Base-by-base conservation (phyloP, 2,888 invertebrate genomes). In the Antitype chi region DNA sequence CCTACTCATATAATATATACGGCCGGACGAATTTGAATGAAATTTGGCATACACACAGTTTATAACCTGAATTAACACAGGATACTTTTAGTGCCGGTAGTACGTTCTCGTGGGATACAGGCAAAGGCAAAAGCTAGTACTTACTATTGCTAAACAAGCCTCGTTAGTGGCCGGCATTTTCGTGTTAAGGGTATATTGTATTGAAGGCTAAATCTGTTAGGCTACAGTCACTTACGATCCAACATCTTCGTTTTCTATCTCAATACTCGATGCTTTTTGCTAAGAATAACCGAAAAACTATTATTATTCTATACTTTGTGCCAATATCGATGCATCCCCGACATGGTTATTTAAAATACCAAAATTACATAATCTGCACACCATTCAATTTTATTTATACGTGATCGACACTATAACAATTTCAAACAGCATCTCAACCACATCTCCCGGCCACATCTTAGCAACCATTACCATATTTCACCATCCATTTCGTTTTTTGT, bases 401-500 rank as follows among this genome's bases (percentile, higher is more conserved):
- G 55, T 70, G 81, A 62, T 67, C 66, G 57, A 28, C 32, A 43
- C 67, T 57, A 47, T 69, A 71, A 69, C 53, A 62, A 74, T 63
- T 78, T 68, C 52, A 69, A 71, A 60, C 32, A 49, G 25, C 53
- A 5, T 67, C 76, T 62, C 57, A 38, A 66, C 57, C 55, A 11
- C 60, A 69, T 38, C 55, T 69, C 32, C 32, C 25, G 25, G n/a
- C 5, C 25, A 47, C n/a, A 49, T 55, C 49, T 17, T 1, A 69
- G 13, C 57, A 59, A 59, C 66, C 49, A 81, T 77, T 76, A 72
- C 71, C 78, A 85, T 81, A 85, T 63, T 74, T 85, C 55, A 68
- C 55, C 20, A 53, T 78, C 28, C 82, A 84, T 63, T 63, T 85
- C 74, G 49, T 67, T 85, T 74, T 85, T 84, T 74, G 78, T 69